Evolutionary conservation across 1,140 invertebrate species (phyloP), one percentile per base, ranked within the genome.

Genomic region (Coptotermes formosanus): DNA sequence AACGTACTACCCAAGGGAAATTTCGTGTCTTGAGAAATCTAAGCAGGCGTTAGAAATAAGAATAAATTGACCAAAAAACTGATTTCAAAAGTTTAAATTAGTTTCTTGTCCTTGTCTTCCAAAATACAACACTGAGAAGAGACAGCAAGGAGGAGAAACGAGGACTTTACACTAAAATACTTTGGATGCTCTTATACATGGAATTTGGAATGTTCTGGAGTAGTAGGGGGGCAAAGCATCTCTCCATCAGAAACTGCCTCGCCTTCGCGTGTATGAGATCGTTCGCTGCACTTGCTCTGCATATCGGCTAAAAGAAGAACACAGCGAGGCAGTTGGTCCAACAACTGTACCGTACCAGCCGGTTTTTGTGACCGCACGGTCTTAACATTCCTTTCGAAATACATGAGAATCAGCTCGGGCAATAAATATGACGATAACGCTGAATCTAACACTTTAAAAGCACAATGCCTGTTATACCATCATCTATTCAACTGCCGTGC

Each of bases 21-120:
- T 75, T 75, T 75, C 64, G 64, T n/a, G 64, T 75, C 64, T 75
- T 75, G 64, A 75, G 64, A 75, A 75, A 6, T 75, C 64, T 30
- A 30, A 25, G 64, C 4, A 6, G 64, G 64, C 64, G 25, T 75
- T 75, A 75, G 64, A 75, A 75, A 75, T 75, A 75, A 75, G 64
- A 75, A 75, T 75, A 75, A 75, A 75, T 75, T 75, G 64, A 75
- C 64, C 64, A 75, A 75, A 64, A 75, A 75, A 75, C 64, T 75
- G 64, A 75, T 75, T 75, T 16, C 64, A 75, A 75, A 75, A 75
- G 64, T 75, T 75, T 75, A 75, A 75, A 75, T 75, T 75, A 75
- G 64, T 75, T 75, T 75, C 64, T n/a, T 30, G 64, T 75, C 64
- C 64, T 75, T 75, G 64, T 64, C 59, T 12, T n/a, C 64, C 64